Evolutionary conservation across 2,113 vertebrate species (phyloP), one percentile per base, ranked within the genome.

Genomic region (Muntiacus reevesi): DNA sequence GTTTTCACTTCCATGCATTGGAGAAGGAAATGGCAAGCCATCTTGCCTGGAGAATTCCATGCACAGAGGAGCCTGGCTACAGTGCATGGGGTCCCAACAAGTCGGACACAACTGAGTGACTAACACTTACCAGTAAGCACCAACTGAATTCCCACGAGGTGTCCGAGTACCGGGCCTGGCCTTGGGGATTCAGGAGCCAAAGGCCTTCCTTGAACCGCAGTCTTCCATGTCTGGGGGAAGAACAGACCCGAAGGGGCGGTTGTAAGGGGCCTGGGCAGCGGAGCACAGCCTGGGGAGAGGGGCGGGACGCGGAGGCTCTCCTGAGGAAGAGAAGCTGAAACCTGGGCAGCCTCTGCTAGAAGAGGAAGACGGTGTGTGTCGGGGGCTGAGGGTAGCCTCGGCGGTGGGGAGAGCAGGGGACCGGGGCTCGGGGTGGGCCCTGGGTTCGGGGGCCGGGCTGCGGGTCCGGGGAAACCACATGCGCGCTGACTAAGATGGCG

Each of bases 351-450:
- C 4, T 13, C 14, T 27, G 33, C 52, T 15, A 11, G 40, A 33
- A 60, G 40, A 52, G 27, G 16, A n/a, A 7, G 17, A 1, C 3
- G 14, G 14, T 17, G 55, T 21, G 82, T 17, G n/a, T 9, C 21
- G 50, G 4, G 28, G 16, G 33, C 1, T 52, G 79, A 19, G 47
- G 17, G 78, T 25, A 9, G 36, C 36, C 36, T 12, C 0, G 36
- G 64, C 2, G 17, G 4, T 71, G 64, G 17, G 30, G n/a, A 60
- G 4, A 4, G 27, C 25, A 4, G 23, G 8, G 28, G 36, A 6
- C 30, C 13, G 0, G 45, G 21, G 19, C 0, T 16, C 2, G 0
- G 23, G 14, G 9, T 2, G 47, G 23, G 14, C n/a, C 16, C 2
- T n/a, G 79, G 15, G 3, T 4, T 50, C 47, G 11, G 19, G 2